Conservation (phyloP, 2,888 invertebrate species). For the Tipula confusa region DNA sequence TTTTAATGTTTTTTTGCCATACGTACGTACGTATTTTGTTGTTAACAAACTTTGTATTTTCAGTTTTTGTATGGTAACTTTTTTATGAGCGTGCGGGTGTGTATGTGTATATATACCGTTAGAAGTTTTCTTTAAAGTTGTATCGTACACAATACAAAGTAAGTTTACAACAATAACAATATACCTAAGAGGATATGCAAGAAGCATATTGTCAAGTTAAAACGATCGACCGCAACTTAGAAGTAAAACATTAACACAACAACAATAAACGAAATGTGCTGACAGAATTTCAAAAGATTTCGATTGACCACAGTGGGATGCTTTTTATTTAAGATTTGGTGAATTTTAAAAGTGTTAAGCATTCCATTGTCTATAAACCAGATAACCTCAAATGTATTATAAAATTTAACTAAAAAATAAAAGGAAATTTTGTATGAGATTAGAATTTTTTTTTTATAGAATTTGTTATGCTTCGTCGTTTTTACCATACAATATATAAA, state of each 20-base stretch:
- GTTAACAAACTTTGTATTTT: not conserved
- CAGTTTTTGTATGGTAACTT: not conserved
- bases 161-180: not conserved
- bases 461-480: not conserved
- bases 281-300: not conserved
- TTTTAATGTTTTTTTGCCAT: not conserved
- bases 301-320: not conserved
- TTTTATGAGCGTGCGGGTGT: too few relatives aligned
- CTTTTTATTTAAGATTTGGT: not conserved
- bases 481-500: too few relatives aligned
- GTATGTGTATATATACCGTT: not conserved
- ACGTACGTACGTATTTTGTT: slow-evolving; percentile 25
- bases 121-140: not conserved
- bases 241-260: too few relatives aligned
- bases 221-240: not conserved
- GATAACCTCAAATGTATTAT: not conserved
- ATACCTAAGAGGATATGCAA: not conserved
- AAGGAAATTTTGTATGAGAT: not conserved
- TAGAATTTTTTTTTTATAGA: not conserved
- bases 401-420: too few relatives aligned
- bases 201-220: not conserved
- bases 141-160: not conserved
- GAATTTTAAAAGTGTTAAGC: not conserved
- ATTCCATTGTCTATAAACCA: not conserved
- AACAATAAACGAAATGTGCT: not conserved